Base-by-base conservation (phyloP, 2,888 invertebrate genomes). In the Drosophila recens region DNA sequence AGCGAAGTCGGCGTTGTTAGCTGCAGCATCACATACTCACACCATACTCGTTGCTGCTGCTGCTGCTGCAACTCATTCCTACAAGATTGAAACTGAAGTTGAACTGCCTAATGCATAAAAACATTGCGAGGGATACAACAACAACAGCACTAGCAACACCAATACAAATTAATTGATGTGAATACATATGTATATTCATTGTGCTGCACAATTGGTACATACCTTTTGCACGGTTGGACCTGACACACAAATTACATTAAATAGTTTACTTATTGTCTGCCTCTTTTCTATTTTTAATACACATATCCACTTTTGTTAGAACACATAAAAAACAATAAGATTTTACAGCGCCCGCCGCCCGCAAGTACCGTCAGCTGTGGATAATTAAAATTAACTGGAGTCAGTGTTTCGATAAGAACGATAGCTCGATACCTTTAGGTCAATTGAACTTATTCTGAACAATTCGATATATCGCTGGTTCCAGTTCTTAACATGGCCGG, bases 221-320 rank as follows among this genome's bases (percentile, higher is more conserved):
- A 76, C 81, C 72, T 71, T 65, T 58, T 48, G 20, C 45, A 36
- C 40, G 36, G 15, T 45, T 23, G 43, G 6, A 45, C 15, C 43
- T 11, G 46, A 13, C 33, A 49, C 57, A 30, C 13, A 40, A 63
- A 64, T 61, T 54, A 17, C 66, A 67, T 67, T 64, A 52, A 72
- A 42, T 49, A 51, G 23, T 34, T 8, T 36, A 65, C 23, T 65
- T 49, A 38, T 62, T 58, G 23, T 36, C 11, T 23, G 48, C 1
- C 10, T 59, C 51, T 23, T 54, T 58, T 52, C 48, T 72, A 77
- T 72, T 72, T 80, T 81, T 68, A 67, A 81, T 72, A 62, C 67
- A 78, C 58, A 77, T 67, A 15, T 63, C 45, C 40, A 61, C 30
- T 62, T 77, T 71, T 70, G 43, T 59, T 58, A 45, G 45, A 65